Percentiles rank a stretch among this genome's conserved stretches.
These are phyloP conservation scores for Taurulus bubalis DNA, from an alignment of 2,113 vertebrate species.

Conservation along the genomic window DNA sequence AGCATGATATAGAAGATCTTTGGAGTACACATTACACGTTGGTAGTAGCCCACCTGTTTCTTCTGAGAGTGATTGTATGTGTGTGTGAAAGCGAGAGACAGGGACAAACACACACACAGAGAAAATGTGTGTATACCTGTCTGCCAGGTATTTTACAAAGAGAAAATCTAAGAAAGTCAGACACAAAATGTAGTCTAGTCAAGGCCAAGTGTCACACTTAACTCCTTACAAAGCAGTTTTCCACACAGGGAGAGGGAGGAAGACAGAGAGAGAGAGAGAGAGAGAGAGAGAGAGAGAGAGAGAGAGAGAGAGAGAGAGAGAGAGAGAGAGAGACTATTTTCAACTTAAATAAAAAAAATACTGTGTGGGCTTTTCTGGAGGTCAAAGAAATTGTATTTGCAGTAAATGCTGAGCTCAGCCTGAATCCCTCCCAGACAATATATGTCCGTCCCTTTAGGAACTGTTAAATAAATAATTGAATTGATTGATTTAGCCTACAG, in stretches of 20 bases:
- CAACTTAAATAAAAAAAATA: slow-evolving; percentile 4
- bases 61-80: too few species aligned
- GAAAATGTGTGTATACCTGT: not conserved
- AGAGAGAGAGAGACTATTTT: not conserved
- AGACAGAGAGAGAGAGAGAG: not conserved
- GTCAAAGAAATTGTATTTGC: slow-evolving; percentile 34
- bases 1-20: not conserved
- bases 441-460: slow-evolving; percentile 12
- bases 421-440: slow-evolving; percentile 27
- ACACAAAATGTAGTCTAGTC: not conserved
- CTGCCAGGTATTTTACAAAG: not conserved
- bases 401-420: slow-evolving; percentile 50
- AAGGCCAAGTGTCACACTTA: not conserved
- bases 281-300: not conserved
- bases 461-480: slow-evolving; percentile 33
- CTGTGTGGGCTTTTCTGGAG: slow-evolving; percentile 33
- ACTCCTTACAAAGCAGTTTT: slow-evolving; percentile 24
- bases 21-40: not conserved
- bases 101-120: not conserved
- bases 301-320: not conserved
- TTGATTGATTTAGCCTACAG: slow-evolving; percentile 26
- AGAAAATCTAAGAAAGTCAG: not conserved
- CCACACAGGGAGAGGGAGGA: not conserved
- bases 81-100: not conserved
- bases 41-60: slow-evolving; percentile 12